Conservation (phyloP, 23 tunicate genomes). For the Botrylloides violaceus region DNA sequence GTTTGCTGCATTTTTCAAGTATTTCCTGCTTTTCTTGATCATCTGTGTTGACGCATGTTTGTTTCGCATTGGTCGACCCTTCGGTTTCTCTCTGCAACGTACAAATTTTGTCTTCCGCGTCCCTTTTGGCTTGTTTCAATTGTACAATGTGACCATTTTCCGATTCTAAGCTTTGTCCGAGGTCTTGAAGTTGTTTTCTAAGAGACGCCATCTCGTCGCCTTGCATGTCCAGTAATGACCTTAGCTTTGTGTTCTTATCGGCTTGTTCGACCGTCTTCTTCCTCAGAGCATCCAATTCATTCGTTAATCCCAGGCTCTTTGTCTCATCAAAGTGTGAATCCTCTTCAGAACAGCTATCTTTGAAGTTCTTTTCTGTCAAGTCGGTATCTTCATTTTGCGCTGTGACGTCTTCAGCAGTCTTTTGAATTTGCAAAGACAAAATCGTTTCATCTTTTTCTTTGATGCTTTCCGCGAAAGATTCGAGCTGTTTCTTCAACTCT, state of each 20-base stretch:
- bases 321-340: too few species aligned
- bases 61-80: too few species aligned
- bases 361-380: background rate
- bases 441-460: background rate
- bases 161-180: background rate
- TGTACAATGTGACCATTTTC: conserved; percentile 11
- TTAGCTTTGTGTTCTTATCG: conserved; percentile 3
- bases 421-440: background rate
- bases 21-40: too few species aligned
- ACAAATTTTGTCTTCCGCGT: background rate
- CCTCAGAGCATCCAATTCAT: background rate
- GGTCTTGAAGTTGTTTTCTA: conserved; percentile 2
- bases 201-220: background rate
- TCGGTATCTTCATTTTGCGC: background rate
- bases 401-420: too few species aligned
- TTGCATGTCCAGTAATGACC: background rate
- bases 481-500: background rate
- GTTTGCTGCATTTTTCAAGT: too few species aligned
- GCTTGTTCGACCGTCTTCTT: background rate
- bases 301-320: too few species aligned
- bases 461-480: background rate
- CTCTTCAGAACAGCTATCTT: background rate
- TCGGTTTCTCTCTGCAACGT: background rate
- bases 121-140: background rate
- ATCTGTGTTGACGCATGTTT: too few species aligned